These are phyloP conservation scores for Apostichopus japonicus DNA, from an alignment of 35 echinoderm and acorn worm genomes.

Conservation along the genomic window DNA sequence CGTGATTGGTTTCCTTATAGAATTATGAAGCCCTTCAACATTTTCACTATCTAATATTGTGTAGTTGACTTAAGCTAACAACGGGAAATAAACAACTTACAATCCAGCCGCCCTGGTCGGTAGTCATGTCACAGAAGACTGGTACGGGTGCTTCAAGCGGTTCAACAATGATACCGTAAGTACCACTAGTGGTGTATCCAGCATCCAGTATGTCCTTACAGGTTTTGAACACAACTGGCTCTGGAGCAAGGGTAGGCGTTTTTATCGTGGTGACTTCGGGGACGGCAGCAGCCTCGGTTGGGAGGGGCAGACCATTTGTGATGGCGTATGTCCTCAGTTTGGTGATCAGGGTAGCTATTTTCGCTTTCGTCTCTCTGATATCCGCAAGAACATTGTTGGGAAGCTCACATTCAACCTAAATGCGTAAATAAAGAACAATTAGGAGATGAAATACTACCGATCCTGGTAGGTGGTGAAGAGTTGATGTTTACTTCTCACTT, in stretches of 20 bases:
- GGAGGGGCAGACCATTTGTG: neutral
- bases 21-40: too few relatives aligned
- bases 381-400: neutral
- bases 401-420: neutral
- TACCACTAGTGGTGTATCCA: neutral
- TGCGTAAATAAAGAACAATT: too few relatives aligned
- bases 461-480: too few relatives aligned
- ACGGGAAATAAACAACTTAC: neutral
- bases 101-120: conserved; percentile 16
- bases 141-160: neutral
- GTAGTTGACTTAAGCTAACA: too few relatives aligned
- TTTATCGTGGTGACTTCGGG: neutral
- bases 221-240: neutral
- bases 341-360: neutral
- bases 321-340: conserved; percentile 12
- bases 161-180: neutral
- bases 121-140: conserved; percentile 21
- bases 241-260: neutral
- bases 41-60: too few relatives aligned
- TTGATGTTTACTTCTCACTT: too few relatives aligned
- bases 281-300: neutral
- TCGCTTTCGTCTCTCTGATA: neutral
- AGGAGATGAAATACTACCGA: too few relatives aligned
- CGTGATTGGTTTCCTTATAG: too few relatives aligned
- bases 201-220: conserved; percentile 4